Evolutionary conservation across 2,888 invertebrate genomes (phyloP), one percentile per base, ranked within the genome.

Genomic region (Rhingia campestris): DNA sequence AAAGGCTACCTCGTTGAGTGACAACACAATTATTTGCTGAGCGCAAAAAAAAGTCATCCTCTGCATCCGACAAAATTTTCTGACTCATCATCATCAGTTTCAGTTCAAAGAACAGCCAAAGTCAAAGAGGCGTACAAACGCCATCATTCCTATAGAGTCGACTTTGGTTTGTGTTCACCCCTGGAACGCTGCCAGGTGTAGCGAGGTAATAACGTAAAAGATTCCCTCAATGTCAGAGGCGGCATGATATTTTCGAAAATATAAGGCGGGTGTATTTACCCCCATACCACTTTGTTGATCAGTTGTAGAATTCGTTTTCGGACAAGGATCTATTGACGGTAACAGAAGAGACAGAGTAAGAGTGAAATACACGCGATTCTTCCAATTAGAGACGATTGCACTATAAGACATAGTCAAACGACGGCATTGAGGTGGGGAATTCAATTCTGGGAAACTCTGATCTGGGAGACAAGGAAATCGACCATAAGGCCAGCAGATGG

Each of bases 181-280:
- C 12, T 63, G 61, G 61, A 63, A 47, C 7, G 14, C 10, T 63
- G 61, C 61, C 61, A 63, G 41, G 37, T 9, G 33, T 22, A 22
- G 22, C 22, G 9, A 12, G 58, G 61, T 63, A 63, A 63, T 63
- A 63, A 22, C 47, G 47, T 47, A 22, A 63, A 47, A 49, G 61
- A 63, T 49, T 63, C 61, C 22, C 10, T 63, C 61, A 63, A 63
- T 63, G 61, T 22, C 61, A 63, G 37, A 47, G 47, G 47, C 33
- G 22, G 22, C 22, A 22, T 22, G 22, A 35, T 47, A 35, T 47
- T 63, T 49, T 35, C 37, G 10, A 47, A 47, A 30, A 49, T 49
- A 32, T 22, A 22, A 22, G 22, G 22, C 22, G 1, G 22, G 22
- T 22, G 2, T 22, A 22, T 22, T 22, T 22, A 22, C 22, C 22